A percentile compares a stretch with the other conserved stretches of the same genome.
phyloP scores from a whole-genome alignment of 1,140 invertebrate species.

The Brachionus asplanchnoidis region DNA sequence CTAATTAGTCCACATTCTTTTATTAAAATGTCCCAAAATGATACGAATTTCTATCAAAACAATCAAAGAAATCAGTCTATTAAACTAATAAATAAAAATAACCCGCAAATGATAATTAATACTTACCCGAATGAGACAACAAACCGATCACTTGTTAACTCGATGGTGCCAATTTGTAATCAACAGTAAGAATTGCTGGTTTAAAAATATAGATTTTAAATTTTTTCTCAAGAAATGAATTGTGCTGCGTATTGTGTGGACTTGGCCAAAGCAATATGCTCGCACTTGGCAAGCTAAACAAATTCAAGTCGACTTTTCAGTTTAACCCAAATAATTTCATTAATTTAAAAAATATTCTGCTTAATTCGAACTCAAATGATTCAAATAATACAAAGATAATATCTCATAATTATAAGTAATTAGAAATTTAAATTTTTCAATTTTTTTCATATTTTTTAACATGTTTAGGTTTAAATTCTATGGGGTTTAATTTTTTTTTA shows the following conservation, averaged over 20 bases:
- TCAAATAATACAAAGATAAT: not conserved
- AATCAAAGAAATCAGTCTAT: not conserved
- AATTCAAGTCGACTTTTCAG: conserved; percentile 5
- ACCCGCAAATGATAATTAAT: not conserved
- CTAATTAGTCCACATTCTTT: not conserved
- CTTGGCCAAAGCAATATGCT: not conserved
- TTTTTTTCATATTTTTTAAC: no score
- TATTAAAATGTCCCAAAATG: conserved; percentile 21
- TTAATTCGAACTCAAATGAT: conserved; percentile 15
- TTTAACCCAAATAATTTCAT: conserved; percentile 19
- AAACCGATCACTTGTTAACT: not conserved
- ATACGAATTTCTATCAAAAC: not conserved
- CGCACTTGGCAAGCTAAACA: not conserved
- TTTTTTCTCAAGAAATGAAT: conserved; percentile 50
- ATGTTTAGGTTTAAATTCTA: no score
- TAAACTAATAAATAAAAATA: not conserved
- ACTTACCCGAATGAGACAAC: conserved; percentile 20
- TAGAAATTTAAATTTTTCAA: not conserved
- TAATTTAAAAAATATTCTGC: conserved; percentile 14
- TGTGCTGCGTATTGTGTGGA: conserved; percentile 42
- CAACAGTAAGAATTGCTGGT: not conserved
- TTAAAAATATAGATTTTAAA: not conserved
- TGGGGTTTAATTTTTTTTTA: no score
- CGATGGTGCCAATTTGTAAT: not conserved
- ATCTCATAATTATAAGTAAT: conserved; percentile 5